Conservation (phyloP, 2,888 invertebrate species). For the Ochropacha duplaris region DNA sequence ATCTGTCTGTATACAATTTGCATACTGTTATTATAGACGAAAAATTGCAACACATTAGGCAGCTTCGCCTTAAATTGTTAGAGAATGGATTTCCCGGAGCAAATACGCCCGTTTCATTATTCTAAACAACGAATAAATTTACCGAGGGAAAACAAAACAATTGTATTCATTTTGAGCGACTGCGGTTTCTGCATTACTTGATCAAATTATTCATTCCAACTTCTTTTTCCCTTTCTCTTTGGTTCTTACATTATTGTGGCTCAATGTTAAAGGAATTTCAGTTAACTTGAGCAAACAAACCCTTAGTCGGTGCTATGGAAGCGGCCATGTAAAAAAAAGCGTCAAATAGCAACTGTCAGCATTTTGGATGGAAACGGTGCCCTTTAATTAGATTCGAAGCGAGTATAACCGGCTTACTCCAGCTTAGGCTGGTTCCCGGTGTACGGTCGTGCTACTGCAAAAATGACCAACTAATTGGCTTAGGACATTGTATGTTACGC, state of each 20-base stretch:
- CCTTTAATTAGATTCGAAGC: conserved; percentile 81
- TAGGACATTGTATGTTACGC: conserved; percentile 73
- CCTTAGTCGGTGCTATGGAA: conserved; percentile 60
- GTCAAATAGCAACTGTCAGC: conserved; percentile 75
- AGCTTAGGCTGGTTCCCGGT: conserved; percentile 69
- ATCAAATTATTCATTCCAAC: conserved; percentile 71
- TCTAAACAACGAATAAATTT: conserved; percentile 80
- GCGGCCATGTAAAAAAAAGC: conserved; percentile 66
- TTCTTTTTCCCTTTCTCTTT: conserved; percentile 46
- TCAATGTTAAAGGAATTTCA: conserved; percentile 20
- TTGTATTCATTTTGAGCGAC: conserved; percentile 77
- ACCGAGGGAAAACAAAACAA: conserved; percentile 77
- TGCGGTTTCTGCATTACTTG: conserved; percentile 74
- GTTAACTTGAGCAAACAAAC: conserved; percentile 54
- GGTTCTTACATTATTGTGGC: conserved; percentile 26
- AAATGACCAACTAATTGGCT: conserved; percentile 82
- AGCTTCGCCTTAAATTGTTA: conserved; percentile 73
- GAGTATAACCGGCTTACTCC: conserved; percentile 78
- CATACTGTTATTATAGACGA: conserved; percentile 67
- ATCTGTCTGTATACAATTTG: conserved; percentile 45
- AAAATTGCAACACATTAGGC: conserved; percentile 76
- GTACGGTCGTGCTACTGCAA: conserved; percentile 70
- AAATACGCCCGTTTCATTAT: conserved; percentile 78
- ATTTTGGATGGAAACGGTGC: conserved; percentile 71
- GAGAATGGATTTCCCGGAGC: conserved; percentile 74